Percentiles rank a stretch among this genome's conserved stretches.
phyloP scores from a whole-genome alignment of 35 echinoderm and acorn worm genomes.

The Acanthaster planci region DNA sequence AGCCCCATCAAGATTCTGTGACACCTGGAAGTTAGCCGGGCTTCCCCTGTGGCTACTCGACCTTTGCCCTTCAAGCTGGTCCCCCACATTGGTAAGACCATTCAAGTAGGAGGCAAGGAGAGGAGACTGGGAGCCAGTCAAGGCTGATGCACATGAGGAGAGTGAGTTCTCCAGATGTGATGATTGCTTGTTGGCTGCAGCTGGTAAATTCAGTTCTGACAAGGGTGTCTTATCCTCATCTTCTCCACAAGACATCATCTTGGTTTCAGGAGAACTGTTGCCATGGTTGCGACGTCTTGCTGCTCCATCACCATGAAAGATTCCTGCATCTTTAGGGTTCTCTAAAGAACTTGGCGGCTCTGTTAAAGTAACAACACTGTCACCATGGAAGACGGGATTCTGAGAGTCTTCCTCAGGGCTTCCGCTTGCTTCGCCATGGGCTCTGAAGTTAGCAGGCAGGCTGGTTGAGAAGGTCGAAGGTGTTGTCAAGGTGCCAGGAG shows the following conservation, averaged over 20 bases:
- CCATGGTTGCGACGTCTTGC: too few relatives aligned
- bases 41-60: not conserved
- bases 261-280: too few relatives aligned
- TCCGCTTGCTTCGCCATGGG: not conserved
- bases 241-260: too few relatives aligned
- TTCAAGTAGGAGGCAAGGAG: not conserved
- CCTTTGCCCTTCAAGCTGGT: not conserved
- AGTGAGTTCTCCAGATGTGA: not conserved
- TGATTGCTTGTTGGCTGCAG: not conserved
- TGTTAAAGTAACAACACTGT: not conserved
- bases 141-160: not conserved
- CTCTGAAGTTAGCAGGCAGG: conserved; percentile 42
- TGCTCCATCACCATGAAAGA: not conserved
- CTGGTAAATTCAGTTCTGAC: too few relatives aligned
- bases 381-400: not conserved
- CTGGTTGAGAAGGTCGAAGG: not conserved
- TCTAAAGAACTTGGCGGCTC: not conserved
- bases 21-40: not conserved
- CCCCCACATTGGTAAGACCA: not conserved
- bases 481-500: not conserved
- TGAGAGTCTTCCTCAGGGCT: not conserved
- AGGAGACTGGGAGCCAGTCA: conserved; percentile 1
- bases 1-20: not conserved
- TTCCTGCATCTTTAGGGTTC: not conserved
- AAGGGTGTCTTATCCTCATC: too few relatives aligned